Evolutionary conservation across 2,113 vertebrate genomes (phyloP).

Genomic region (Haemorhous mexicanus): DNA sequence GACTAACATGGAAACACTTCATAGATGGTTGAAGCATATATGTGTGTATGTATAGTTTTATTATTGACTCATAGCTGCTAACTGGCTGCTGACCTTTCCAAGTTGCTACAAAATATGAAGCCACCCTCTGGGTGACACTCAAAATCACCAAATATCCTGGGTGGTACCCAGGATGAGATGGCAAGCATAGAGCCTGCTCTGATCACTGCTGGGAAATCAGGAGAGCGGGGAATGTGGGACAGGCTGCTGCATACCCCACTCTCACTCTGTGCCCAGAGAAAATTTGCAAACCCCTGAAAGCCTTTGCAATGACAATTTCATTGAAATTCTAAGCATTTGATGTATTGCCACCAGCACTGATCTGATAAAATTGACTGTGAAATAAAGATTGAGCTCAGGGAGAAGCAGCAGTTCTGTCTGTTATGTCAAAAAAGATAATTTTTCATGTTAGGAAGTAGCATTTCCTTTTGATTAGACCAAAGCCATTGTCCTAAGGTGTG

Average conservation of each 20-base stretch:
- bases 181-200: background rate
- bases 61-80: background rate
- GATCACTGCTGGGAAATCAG: background rate
- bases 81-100: background rate
- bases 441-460: background rate
- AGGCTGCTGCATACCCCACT: background rate
- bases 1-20: background rate
- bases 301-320: background rate
- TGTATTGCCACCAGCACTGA: background rate
- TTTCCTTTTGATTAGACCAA: background rate
- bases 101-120: background rate
- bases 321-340: background rate
- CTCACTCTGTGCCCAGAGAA: background rate
- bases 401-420: background rate
- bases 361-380: background rate
- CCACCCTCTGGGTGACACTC: background rate
- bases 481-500: background rate
- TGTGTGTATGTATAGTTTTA: background rate
- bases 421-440: constrained; percentile 1
- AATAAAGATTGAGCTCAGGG: background rate
- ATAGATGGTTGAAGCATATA: background rate
- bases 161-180: background rate
- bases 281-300: background rate
- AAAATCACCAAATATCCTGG: background rate
- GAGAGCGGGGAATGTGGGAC: background rate